phyloP scores from a whole-genome alignment of 2,797 vertebrate species.

The Percopsis omiscomaycus region DNA sequence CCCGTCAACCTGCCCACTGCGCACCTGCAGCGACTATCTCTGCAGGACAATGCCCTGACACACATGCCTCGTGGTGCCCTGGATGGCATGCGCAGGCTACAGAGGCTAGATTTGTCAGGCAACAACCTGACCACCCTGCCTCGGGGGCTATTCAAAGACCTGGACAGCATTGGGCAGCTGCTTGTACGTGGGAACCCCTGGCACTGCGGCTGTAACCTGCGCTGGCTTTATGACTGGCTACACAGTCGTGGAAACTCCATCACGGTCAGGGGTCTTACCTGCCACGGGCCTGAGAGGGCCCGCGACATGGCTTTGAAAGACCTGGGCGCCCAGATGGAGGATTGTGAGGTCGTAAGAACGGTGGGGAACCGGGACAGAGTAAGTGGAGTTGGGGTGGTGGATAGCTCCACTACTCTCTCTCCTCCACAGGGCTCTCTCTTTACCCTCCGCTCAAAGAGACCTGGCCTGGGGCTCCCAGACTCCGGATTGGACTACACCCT shows the following conservation, averaged over 20 bases:
- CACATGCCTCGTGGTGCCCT: constrained; percentile 88
- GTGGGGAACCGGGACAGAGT: constrained; percentile 69
- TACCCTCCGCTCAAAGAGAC: constrained; percentile 87
- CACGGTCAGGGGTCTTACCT: constrained; percentile 89
- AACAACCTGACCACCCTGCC: constrained; percentile 94
- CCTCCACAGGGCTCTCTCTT: constrained; percentile 89
- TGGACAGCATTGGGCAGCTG: constrained; percentile 86
- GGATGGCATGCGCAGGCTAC: constrained; percentile 85
- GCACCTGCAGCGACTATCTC: constrained; percentile 85
- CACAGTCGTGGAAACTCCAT: constrained; percentile 81
- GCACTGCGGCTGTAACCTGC: constrained; percentile 92
- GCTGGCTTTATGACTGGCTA: constrained; percentile 93
- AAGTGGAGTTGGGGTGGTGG: constrained; percentile 48
- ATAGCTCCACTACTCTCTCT: constrained; percentile 74
- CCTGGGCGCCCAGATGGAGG: constrained; percentile 87
- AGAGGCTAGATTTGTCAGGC: constrained; percentile 89
- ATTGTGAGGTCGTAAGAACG: constrained; percentile 79
- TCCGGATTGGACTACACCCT: constrained; percentile 87
- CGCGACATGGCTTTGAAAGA: constrained; percentile 89
- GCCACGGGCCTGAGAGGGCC: constrained; percentile 87
- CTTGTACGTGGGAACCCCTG: constrained; percentile 92
- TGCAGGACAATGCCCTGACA: constrained; percentile 92
- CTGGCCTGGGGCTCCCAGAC: constrained; percentile 84
- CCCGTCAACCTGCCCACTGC: constrained; percentile 88
- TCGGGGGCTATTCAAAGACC: constrained; percentile 87